Evolutionary conservation across 2,888 invertebrate genomes (phyloP).

Genomic region (Diplazon laetatorius): DNA sequence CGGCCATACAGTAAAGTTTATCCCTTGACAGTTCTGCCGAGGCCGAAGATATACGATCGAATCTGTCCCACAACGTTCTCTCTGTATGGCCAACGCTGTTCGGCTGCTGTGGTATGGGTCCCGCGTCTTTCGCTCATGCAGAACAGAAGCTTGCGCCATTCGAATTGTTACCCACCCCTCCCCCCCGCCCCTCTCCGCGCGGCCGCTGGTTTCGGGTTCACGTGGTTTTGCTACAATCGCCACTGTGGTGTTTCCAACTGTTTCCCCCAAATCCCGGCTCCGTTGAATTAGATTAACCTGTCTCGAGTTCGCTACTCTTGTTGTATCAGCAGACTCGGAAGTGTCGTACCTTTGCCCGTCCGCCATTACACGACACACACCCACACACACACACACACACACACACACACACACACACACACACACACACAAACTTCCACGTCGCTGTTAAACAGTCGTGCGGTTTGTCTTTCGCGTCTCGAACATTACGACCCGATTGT

Average conservation of each 20-base stretch:
- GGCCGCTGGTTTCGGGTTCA: conserved; percentile 13
- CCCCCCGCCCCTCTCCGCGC: too few relatives aligned
- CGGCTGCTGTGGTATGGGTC: conserved; percentile 21
- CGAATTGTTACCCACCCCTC: conserved; percentile 18
- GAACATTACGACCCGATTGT: not conserved
- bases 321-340: conserved; percentile 5
- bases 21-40: conserved; percentile 5
- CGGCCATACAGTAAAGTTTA: conserved; percentile 21
- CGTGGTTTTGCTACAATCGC: conserved; percentile 5
- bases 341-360: conserved; percentile 16
- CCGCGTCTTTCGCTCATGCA: conserved; percentile 20
- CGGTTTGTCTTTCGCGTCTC: conserved; percentile 2
- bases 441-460: not conserved
- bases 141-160: conserved; percentile 20
- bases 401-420: too few relatives aligned
- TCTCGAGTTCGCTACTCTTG: conserved; percentile 31
- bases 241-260: not conserved
- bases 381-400: too few relatives aligned
- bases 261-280: conserved; percentile 68
- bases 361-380: too few relatives aligned
- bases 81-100: conserved; percentile 11
- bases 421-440: too few relatives aligned
- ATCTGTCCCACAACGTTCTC: conserved; percentile 8
- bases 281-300: conserved; percentile 75
- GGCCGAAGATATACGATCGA: conserved; percentile 16